Evolutionary conservation across 2,888 invertebrate species (phyloP), one percentile per base, ranked within the genome.

Genomic region (Syritta pipiens): DNA sequence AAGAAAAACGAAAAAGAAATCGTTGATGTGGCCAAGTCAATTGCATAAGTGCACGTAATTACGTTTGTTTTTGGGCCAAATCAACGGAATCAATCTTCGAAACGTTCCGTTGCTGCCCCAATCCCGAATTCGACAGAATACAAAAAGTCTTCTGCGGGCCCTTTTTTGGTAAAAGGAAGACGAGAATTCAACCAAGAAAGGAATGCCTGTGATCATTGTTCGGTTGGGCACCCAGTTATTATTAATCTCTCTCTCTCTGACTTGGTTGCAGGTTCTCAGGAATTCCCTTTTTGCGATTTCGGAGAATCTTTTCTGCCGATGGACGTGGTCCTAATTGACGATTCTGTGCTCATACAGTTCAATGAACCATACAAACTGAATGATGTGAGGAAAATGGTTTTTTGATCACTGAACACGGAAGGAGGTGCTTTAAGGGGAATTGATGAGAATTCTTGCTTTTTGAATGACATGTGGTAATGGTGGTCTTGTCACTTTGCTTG

Each of bases 171-270:
- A 10, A 22, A 35, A n/a, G 7, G 7, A 9, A 42, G 19, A 19
- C 4, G n/a, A 4, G 7, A 28, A 24, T n/a, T 4, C 2, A 26
- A 22, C 20, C 46, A 42, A 20, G 28, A 42, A 44, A n/a, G 28
- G 9, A 28, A 3, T 28, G n/a, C n/a, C 28, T 9, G 2, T 28
- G 28, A 9, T 1, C 28, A 28, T 28, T 28, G 37, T 35, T 48
- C 7, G 30, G 5, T 62, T 51, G n/a, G n/a, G n/a, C n/a, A 22
- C 40, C 63, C 63, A 63, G 44, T 63, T 63, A 63, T 63, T 63
- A 51, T 12, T 51, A 20, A 9, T 26, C 22, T 26, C 30, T 62
- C 14, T 42, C 10, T 5, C 9, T 6, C 20, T 42, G 26, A 12
- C 19, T 17, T 60, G 24, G 24, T 12, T 37, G 32, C 17, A 19